Conservation (phyloP, 2,888 invertebrate species). For the Merodon equestris region DNA sequence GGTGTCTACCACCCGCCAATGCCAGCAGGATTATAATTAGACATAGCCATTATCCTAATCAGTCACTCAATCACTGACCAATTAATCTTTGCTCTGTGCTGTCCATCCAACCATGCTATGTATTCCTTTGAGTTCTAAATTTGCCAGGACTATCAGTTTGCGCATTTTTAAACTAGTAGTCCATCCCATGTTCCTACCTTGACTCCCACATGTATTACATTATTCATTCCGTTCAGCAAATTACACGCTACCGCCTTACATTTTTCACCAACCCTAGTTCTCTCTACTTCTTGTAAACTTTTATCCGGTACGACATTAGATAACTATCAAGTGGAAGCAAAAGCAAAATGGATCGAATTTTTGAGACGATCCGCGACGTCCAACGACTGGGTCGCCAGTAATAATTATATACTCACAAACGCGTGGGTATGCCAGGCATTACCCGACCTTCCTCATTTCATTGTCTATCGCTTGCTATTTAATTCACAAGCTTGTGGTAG, state of each 20-base stretch:
- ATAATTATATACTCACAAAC: too few relatives aligned
- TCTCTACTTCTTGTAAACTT: constrained; percentile 22
- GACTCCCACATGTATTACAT: background rate
- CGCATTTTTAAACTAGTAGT: background rate
- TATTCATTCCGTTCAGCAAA: constrained; percentile 20
- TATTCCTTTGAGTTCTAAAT: background rate
- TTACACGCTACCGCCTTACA: background rate
- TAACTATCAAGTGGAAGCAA: background rate
- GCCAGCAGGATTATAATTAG: too few relatives aligned
- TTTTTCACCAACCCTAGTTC: background rate
- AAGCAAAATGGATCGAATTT: constrained; percentile 12
- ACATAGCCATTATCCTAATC: too few relatives aligned
- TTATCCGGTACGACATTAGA: constrained; percentile 9
- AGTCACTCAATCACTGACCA: too few relatives aligned
- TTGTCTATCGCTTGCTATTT: too few relatives aligned
- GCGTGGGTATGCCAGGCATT: too few relatives aligned
- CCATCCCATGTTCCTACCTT: background rate
- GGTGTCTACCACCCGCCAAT: too few relatives aligned
- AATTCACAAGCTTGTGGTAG: too few relatives aligned
- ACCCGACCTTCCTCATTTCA: too few relatives aligned
- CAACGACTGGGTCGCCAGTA: too few relatives aligned
- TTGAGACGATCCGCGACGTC: too few relatives aligned
- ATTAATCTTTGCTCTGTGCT: too few relatives aligned
- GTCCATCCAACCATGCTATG: background rate
- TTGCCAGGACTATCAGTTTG: background rate